A percentile compares a stretch with the other conserved stretches of the same genome.
phyloP scores from a whole-genome alignment of 2,888 invertebrate species.

The Apamea epomidion region DNA sequence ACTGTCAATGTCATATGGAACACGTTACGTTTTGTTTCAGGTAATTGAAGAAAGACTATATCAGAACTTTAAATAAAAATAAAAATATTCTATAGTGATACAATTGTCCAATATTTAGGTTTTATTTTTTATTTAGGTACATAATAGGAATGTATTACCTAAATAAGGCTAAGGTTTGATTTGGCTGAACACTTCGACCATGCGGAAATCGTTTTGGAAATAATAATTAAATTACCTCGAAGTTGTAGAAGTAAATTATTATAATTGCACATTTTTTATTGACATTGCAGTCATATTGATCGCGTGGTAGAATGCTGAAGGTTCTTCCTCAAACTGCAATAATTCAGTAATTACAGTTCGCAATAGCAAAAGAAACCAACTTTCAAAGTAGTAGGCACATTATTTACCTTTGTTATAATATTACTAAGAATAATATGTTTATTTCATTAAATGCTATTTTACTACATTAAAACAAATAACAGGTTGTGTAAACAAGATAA shows the following conservation, averaged over 20 bases:
- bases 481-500: constrained; percentile 73
- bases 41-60: not conserved
- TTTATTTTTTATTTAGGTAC: not conserved
- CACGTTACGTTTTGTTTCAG: constrained; percentile 61
- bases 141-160: no score
- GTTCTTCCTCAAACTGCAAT: constrained; percentile 80
- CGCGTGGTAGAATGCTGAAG: constrained; percentile 82
- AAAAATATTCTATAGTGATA: not conserved
- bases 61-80: not conserved
- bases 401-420: not conserved
- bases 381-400: not conserved
- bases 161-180: constrained; percentile 6
- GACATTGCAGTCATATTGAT: constrained; percentile 77
- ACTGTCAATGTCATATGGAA: constrained; percentile 26
- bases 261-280: constrained; percentile 69
- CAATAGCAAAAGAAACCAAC: constrained; percentile 30
- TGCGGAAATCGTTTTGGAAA: constrained; percentile 65
- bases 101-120: not conserved
- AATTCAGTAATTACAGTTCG: constrained; percentile 41
- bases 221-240: constrained; percentile 55
- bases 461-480: constrained; percentile 56
- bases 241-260: constrained; percentile 55
- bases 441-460: constrained; percentile 46
- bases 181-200: constrained; percentile 19
- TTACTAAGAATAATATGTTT: constrained; percentile 25